Conservation (phyloP, 2,113 vertebrate genomes). For the Eubucco bourcierii region DNA sequence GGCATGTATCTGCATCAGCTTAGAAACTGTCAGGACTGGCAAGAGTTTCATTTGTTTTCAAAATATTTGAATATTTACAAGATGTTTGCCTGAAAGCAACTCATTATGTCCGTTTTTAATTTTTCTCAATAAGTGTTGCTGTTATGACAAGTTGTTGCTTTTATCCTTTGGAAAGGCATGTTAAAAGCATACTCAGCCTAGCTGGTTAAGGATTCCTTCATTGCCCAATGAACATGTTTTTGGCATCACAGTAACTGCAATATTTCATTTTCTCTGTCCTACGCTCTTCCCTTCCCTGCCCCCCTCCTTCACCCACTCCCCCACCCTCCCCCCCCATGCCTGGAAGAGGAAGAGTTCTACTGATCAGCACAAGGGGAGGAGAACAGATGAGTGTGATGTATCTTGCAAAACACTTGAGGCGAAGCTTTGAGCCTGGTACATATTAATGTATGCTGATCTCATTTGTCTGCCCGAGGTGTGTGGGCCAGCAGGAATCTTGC, state of each 20-base stretch:
- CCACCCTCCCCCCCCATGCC: neutral
- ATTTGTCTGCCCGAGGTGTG: neutral
- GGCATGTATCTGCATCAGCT: neutral
- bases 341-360: slow-evolving; percentile 20
- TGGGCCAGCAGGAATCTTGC: neutral
- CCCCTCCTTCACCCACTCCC: neutral
- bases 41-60: neutral
- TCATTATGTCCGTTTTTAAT: neutral
- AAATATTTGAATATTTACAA: neutral
- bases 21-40: neutral
- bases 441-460: neutral
- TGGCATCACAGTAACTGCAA: neutral
- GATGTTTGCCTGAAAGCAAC: neutral
- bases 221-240: slow-evolving; percentile 15
- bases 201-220: neutral
- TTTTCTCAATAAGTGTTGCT: neutral
- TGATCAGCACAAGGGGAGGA: neutral
- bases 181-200: neutral
- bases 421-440: neutral
- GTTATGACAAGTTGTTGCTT: neutral
- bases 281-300: neutral
- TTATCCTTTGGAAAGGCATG: neutral
- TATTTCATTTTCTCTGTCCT: slow-evolving; percentile 12
- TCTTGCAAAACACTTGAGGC: slow-evolving; percentile 17
- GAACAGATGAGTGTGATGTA: neutral